These are phyloP conservation scores for Zaprionus africanus DNA, from an alignment of 1,140 invertebrate genomes.

Conservation along the genomic window DNA sequence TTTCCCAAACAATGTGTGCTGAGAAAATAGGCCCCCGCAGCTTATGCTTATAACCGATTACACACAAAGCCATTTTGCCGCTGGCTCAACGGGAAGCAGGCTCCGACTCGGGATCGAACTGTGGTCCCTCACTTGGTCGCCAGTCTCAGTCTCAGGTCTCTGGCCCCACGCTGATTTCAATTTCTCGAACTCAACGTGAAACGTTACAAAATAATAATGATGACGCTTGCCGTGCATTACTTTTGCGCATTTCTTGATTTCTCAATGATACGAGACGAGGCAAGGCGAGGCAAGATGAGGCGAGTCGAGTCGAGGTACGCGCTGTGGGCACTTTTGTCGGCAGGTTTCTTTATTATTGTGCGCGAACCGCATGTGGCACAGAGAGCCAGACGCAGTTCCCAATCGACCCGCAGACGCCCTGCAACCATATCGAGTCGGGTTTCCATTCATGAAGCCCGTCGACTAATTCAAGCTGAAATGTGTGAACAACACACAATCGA, in stretches of 20 bases:
- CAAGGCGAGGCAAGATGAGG: not conserved
- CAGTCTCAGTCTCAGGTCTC: constrained; percentile 5
- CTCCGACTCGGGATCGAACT: not conserved
- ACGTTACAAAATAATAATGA: constrained; percentile 81
- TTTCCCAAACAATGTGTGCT: constrained; percentile 39
- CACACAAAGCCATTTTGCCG: constrained; percentile 74
- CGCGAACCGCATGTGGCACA: constrained; percentile 69
- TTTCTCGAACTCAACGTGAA: constrained; percentile 77
- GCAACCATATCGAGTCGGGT: constrained; percentile 43
- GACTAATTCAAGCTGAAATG: constrained; percentile 79
- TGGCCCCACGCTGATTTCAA: constrained; percentile 74
- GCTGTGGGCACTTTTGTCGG: constrained; percentile 58
- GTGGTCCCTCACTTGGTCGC: constrained; percentile 9
- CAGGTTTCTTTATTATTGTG: constrained; percentile 76
- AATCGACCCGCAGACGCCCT: constrained; percentile 24
- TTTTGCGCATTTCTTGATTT: constrained; percentile 77
- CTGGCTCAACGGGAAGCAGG: constrained; percentile 31
- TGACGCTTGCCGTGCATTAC: constrained; percentile 60
- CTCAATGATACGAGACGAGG: constrained; percentile 58
- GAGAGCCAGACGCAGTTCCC: constrained; percentile 25
- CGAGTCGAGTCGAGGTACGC: not conserved
- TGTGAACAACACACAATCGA: constrained; percentile 70
- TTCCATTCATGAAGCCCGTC: constrained; percentile 72
- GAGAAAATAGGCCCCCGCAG: constrained; percentile 55
- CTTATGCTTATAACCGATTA: constrained; percentile 71